phyloP scores from a whole-genome alignment of 2,797 vertebrate genomes.

The Sternarchorhynchus goeldii region DNA sequence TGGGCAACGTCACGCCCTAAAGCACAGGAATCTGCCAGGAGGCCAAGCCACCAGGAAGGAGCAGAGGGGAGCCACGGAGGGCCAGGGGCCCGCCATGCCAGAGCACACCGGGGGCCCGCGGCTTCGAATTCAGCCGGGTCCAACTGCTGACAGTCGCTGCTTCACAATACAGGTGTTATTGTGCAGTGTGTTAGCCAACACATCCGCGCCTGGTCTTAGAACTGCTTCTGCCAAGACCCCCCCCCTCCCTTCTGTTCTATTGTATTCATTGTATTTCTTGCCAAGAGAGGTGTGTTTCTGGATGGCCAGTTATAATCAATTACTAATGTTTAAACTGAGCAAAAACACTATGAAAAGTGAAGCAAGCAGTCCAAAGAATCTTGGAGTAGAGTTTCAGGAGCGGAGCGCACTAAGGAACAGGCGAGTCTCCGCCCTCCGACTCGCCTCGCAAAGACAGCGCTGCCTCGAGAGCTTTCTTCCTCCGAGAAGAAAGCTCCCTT shows the following conservation, averaged over 20 bases:
- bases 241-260: too few relatives aligned
- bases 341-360: not conserved
- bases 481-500: not conserved
- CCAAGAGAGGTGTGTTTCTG: not conserved
- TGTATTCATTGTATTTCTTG: not conserved
- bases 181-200: not conserved
- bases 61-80: conserved; percentile 40
- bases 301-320: not conserved
- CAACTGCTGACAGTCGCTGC: conserved; percentile 11
- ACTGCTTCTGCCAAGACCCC: not conserved
- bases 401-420: not conserved
- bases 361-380: too few relatives aligned
- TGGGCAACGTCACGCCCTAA: conserved; percentile 51
- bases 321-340: not conserved
- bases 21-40: conserved; percentile 52
- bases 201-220: not conserved
- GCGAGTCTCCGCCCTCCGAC: not conserved
- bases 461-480: conserved; percentile 18
- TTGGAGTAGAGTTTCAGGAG: not conserved
- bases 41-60: conserved; percentile 48
- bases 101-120: conserved; percentile 8
- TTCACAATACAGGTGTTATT: not conserved
- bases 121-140: not conserved
- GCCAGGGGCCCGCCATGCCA: not conserved
- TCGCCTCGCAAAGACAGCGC: not conserved